Percentiles rank a stretch among this genome's conserved stretches.
Evolutionary conservation across 23 tunicate genomes (phyloP).

Genomic region (Ciona savignyi): DNA sequence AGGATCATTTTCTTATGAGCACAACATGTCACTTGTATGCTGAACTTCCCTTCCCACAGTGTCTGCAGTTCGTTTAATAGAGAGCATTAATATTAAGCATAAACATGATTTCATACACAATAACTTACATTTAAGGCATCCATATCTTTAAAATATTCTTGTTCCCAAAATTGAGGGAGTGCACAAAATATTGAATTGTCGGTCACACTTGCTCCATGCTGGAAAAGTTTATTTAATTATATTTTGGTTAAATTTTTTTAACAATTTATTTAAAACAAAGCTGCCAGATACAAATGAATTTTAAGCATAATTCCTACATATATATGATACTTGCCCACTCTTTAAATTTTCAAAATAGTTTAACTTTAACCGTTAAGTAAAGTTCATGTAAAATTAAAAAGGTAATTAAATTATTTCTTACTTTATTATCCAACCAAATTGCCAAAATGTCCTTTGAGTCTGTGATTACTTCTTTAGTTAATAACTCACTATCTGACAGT

Average conservation of each 20-base stretch:
- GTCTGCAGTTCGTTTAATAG: slow-evolving; percentile 76
- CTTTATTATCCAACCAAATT: slow-evolving; percentile 57
- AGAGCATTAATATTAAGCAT: slow-evolving; percentile 76
- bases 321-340: no score
- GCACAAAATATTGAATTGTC: slow-evolving; percentile 85
- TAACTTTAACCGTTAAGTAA: no score
- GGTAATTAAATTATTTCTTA: no score
- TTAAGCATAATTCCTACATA: no score
- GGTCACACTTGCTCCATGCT: slow-evolving; percentile 48
- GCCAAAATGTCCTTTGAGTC: slow-evolving; percentile 65
- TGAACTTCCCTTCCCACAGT: slow-evolving; percentile 79
- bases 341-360: no score
- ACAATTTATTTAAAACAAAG: no score
- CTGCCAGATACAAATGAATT: no score
- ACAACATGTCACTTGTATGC: no score
- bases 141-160: slow-evolving; percentile 93
- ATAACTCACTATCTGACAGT: not conserved
- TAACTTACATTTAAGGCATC: slow-evolving; percentile 75
- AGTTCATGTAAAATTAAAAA: no score
- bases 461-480: slow-evolving; percentile 12
- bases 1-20: no score
- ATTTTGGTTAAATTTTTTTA: no score
- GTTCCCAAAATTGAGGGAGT: slow-evolving; percentile 82
- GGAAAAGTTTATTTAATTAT: slow-evolving; percentile 14
- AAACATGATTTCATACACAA: slow-evolving; percentile 45